Evolutionary conservation across 2,797 vertebrate species (phyloP).

Genomic region (Buphagus erythrorhynchus): DNA sequence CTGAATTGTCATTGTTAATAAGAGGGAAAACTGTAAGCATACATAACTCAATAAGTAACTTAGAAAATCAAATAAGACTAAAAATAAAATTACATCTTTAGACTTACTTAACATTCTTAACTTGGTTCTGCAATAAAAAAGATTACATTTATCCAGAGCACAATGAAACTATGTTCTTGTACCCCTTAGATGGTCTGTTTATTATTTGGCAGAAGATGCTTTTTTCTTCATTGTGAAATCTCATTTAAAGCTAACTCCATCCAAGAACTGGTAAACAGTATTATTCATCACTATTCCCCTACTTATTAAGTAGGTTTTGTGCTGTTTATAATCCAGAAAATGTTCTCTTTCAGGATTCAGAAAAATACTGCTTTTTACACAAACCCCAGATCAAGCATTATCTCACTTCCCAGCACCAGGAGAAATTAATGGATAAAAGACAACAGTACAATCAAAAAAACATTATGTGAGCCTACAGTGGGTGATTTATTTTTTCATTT

Average conservation of each 20-base stretch:
- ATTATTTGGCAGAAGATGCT: constrained; percentile 1
- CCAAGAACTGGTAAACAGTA: constrained; percentile 23
- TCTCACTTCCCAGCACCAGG: background rate
- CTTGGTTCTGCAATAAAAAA: background rate
- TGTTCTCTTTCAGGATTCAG: background rate
- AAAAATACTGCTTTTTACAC: background rate
- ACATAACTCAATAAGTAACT: background rate
- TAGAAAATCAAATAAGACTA: background rate
- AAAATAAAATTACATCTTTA: background rate
- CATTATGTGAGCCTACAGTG: background rate
- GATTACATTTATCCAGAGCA: background rate
- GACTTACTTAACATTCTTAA: background rate
- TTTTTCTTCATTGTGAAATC: constrained; percentile 19
- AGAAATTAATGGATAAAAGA: background rate
- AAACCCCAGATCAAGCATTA: background rate
- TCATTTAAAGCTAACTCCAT: constrained; percentile 6
- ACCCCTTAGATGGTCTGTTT: background rate
- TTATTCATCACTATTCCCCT: background rate
- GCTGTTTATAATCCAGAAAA: background rate
- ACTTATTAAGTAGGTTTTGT: constrained; percentile 34
- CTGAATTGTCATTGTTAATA: background rate
- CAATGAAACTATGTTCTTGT: background rate
- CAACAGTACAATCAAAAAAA: background rate
- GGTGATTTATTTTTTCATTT: background rate
- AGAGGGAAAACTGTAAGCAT: background rate